phyloP scores from a whole-genome alignment of 1,140 invertebrate genomes.

The Listronotus bonariensis region DNA sequence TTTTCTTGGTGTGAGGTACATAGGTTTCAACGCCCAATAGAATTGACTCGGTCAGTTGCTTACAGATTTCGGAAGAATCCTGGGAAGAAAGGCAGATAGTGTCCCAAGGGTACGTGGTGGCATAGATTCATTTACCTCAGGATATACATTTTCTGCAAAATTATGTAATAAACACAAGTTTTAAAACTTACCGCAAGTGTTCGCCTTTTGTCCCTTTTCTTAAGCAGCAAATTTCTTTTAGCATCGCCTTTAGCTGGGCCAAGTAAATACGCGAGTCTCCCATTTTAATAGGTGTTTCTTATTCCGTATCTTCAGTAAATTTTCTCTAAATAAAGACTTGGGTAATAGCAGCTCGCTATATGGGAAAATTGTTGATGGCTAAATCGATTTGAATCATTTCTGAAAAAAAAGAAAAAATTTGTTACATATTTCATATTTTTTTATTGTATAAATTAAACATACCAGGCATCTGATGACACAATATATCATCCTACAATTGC shows the following conservation, averaged over 20 bases:
- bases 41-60: no score
- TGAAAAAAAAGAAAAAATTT: constrained; percentile 16
- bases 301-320: neutral
- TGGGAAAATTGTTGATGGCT: constrained; percentile 15
- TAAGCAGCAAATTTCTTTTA: constrained; percentile 72
- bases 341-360: constrained; percentile 1
- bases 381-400: constrained; percentile 8
- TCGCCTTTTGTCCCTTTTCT: constrained; percentile 73
- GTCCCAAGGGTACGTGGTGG: no score
- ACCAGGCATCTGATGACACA: no score
- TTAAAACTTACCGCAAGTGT: constrained; percentile 68
- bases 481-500: no score
- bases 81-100: no score
- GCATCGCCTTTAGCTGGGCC: constrained; percentile 70
- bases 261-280: constrained; percentile 55
- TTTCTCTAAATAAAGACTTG: neutral
- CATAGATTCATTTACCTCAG: no score
- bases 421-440: constrained; percentile 1
- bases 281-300: constrained; percentile 33
- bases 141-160: no score
- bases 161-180: no score
- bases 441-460: no score
- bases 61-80: no score
- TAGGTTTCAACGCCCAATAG: no score
- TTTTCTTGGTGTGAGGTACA: no score